These are phyloP conservation scores for Ips typographus DNA, from an alignment of 1,140 invertebrate species.

Conservation along the genomic window DNA sequence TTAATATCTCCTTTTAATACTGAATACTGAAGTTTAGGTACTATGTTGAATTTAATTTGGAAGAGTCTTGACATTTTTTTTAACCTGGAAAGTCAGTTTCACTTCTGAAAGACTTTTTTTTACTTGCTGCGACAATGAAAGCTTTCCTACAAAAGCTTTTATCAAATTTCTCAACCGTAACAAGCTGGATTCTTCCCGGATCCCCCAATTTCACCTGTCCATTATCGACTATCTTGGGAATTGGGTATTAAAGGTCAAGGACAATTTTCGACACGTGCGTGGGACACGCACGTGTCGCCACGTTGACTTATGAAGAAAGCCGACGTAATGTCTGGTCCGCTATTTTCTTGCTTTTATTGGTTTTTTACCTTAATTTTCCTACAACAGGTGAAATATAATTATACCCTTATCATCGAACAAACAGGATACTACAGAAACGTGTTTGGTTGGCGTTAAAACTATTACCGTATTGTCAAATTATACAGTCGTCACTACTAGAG, in stretches of 20 bases:
- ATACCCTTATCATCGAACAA: neutral
- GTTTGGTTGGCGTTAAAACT: neutral
- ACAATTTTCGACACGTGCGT: neutral
- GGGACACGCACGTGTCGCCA: neutral
- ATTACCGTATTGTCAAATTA: neutral
- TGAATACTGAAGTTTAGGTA: too few relatives aligned
- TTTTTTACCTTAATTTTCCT: neutral
- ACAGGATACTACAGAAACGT: neutral
- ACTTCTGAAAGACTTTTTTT: too few relatives aligned
- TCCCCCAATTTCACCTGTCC: neutral
- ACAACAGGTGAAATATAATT: neutral
- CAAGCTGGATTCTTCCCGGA: too few relatives aligned
- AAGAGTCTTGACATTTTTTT: too few relatives aligned
- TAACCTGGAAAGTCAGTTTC: too few relatives aligned
- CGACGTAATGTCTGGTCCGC: neutral
- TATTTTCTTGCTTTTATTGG: neutral
- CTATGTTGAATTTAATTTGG: too few relatives aligned
- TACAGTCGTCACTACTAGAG: neutral
- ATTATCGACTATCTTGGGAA: neutral
- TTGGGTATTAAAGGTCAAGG: neutral
- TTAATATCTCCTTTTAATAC: too few relatives aligned
- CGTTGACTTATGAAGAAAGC: neutral
- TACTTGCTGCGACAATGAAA: too few relatives aligned
- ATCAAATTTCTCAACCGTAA: too few relatives aligned
- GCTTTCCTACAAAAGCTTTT: too few relatives aligned